A percentile compares a stretch with the other conserved stretches of the same genome.
Evolutionary conservation across 2,797 vertebrate species (phyloP).

Genomic region (Gallinago nigripennis): DNA sequence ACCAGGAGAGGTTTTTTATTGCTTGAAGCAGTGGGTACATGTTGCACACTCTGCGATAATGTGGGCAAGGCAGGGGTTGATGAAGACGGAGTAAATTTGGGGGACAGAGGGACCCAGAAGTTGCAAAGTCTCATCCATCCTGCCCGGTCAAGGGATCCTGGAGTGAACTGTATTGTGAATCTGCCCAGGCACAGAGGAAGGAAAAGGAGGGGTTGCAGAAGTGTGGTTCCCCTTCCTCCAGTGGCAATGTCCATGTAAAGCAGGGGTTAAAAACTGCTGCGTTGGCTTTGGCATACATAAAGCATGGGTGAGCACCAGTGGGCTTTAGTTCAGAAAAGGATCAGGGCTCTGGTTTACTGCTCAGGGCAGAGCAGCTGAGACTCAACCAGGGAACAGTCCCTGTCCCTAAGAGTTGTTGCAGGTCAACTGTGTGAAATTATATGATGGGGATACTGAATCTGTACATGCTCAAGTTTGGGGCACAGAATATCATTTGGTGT

Average conservation of each 20-base stretch:
- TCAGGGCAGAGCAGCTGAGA: not conserved
- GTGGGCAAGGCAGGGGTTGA: fast-evolving
- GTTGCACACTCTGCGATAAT: fast-evolving
- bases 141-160: not conserved
- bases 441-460: not conserved
- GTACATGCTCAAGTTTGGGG: not conserved
- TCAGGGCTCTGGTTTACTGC: not conserved
- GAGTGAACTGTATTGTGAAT: not conserved
- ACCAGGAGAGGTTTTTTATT: not conserved
- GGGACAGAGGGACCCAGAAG: not conserved
- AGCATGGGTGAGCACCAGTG: not conserved
- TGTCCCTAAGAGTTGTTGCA: not conserved
- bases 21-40: not conserved
- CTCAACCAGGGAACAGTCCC: not conserved
- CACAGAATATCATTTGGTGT: not conserved
- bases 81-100: not conserved
- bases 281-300: not conserved
- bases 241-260: not conserved
- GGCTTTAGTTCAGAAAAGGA: not conserved
- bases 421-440: not conserved
- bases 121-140: not conserved
- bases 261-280: not conserved
- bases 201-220: not conserved
- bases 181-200: not conserved
- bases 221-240: not conserved